A percentile compares a stretch with the other conserved stretches of the same genome.
Evolutionary conservation across 2,113 vertebrate species (phyloP).

Genomic region (Neotoma lepida): DNA sequence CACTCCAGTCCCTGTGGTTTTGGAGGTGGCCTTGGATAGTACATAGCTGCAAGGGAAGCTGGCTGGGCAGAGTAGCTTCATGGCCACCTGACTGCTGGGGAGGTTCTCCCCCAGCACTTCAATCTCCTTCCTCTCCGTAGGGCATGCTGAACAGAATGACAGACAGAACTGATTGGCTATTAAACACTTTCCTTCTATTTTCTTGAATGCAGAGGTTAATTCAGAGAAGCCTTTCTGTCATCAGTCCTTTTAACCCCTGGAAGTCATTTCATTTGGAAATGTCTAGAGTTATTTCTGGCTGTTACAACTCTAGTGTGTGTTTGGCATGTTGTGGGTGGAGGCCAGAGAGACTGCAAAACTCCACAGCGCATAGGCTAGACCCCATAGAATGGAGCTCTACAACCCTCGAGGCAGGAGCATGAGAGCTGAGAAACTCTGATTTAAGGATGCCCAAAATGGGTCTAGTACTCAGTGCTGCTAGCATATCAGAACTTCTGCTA

Average conservation of each 20-base stretch:
- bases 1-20: neutral
- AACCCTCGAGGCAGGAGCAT: neutral
- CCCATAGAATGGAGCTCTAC: neutral
- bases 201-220: neutral
- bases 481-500: neutral
- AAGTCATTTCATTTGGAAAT: neutral
- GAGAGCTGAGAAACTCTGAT: neutral
- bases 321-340: neutral
- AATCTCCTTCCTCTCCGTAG: neutral
- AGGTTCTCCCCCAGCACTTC: accelerated
- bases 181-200: neutral
- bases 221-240: neutral
- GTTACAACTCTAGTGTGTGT: neutral
- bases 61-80: neutral
- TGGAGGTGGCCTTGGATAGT: accelerated
- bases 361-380: accelerated
- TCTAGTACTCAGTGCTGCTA: neutral
- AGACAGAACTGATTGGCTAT: neutral
- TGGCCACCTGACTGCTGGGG: neutral
- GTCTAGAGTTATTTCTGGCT: neutral
- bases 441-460: neutral
- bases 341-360: neutral
- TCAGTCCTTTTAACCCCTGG: neutral
- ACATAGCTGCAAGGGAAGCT: neutral
- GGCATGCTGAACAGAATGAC: neutral